These are phyloP conservation scores for Phaedon cochleariae DNA, from an alignment of 2,888 invertebrate species.

Conservation along the genomic window DNA sequence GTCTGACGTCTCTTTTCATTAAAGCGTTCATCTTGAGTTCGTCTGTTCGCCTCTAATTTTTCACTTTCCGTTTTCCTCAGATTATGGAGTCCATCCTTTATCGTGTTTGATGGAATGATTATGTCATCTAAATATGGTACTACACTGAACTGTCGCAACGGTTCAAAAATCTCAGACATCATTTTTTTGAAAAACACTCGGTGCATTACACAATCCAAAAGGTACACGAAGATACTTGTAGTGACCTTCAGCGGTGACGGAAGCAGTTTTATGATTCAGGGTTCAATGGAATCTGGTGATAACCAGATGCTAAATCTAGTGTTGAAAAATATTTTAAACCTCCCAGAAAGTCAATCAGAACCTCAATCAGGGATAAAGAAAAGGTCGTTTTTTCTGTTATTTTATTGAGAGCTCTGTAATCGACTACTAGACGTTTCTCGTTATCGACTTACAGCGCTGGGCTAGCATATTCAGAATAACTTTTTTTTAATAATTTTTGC, in stretches of 20 bases:
- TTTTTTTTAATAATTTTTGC: slow-evolving; percentile 29
- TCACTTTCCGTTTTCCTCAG: not conserved
- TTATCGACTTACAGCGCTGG: slow-evolving; percentile 26
- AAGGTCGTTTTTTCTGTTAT: slow-evolving; percentile 25
- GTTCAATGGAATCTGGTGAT: slow-evolving; percentile 46
- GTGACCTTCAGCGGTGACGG: slow-evolving; percentile 45
- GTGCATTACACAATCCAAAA: slow-evolving; percentile 25
- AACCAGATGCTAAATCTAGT: slow-evolving; percentile 43
- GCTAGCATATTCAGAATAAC: slow-evolving; percentile 24
- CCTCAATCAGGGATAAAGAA: slow-evolving; percentile 31
- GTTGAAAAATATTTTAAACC: slow-evolving; percentile 37
- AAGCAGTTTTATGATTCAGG: slow-evolving; percentile 26
- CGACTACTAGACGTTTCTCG: slow-evolving; percentile 26
- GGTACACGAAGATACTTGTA: slow-evolving; percentile 15
- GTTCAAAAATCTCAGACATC: slow-evolving; percentile 30
- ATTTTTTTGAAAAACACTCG: slow-evolving; percentile 30
- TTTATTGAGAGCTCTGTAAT: slow-evolving; percentile 33
- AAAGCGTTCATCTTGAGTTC: not conserved
- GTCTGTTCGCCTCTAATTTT: not conserved
- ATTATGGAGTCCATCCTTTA: not conserved
- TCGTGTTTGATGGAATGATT: slow-evolving; percentile 19
- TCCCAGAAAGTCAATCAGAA: slow-evolving; percentile 36
- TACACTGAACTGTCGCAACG: slow-evolving; percentile 3
- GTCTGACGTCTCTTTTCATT: not conserved
- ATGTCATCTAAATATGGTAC: slow-evolving; percentile 30